phyloP scores from a whole-genome alignment of 2,113 vertebrate species.

The Lasiurus cinereus region DNA sequence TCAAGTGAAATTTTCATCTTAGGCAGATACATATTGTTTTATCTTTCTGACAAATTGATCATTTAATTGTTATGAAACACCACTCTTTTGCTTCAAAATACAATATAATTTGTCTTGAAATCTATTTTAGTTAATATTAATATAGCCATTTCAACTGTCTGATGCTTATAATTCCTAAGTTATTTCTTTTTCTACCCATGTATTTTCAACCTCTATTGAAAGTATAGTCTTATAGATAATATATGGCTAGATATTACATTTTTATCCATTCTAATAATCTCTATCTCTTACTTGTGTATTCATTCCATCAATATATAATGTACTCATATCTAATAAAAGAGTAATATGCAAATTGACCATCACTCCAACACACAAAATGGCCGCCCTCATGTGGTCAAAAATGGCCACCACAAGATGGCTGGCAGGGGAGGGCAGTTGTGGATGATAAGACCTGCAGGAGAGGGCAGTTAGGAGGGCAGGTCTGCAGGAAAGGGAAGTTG shows the following conservation, averaged over 20 bases:
- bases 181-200: not conserved
- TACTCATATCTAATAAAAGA: not conserved
- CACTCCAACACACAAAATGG: no score
- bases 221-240: not conserved
- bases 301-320: not conserved
- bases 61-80: not conserved
- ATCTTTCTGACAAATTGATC: not conserved
- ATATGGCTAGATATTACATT: not conserved
- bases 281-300: not conserved
- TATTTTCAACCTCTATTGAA: not conserved
- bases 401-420: no score
- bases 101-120: not conserved
- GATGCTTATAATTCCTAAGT: not conserved
- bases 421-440: no score
- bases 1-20: not conserved
- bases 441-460: no score
- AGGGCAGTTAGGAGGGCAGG: no score
- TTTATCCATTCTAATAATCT: not conserved
- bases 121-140: not conserved
- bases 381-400: no score
- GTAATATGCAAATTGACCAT: no score
- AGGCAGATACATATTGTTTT: not conserved
- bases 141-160: not conserved
- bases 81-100: not conserved
- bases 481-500: no score